Evolutionary conservation across 2,113 vertebrate species (phyloP), one percentile per base, ranked within the genome.

Genomic region (Thunnus maccoyii): DNA sequence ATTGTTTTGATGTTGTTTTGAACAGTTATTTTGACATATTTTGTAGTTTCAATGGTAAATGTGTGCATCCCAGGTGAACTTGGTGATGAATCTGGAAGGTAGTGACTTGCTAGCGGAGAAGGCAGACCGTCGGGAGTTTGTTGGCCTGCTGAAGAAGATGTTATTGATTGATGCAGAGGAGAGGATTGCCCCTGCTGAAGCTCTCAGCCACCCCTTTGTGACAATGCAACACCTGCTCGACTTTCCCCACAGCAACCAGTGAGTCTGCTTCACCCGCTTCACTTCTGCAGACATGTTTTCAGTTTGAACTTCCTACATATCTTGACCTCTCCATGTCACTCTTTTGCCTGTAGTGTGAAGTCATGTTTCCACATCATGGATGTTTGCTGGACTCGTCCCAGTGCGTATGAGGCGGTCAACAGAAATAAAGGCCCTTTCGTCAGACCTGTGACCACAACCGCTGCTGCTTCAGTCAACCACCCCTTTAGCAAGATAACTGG

Each of bases 291-390:
- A 65, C 55, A 57, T 30, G 13, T 57, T 25, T 18, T 44, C 41
- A 60, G 63, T 57, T 61, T 64, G 30, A 60, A 32, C 30, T 52
- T 41, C 8, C 17, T 8, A 11, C 30, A 11, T 64, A 46, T 65
- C 20, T 47, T 56, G 3, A 73, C 46, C 32, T 51, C 25, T 48
- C 32, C 22, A 7, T 69, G 36, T 54, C 2, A 41, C 8, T 52
- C 65, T 51, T 76, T 12, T 63, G 14, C 32, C 46, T 51, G 18
- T 41, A 99, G 98, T 90, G 97, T 99, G 56, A 99, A 98, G 92
- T 98, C 98, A 65, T 99, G 97, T 96, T 99, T 99, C 95, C 98
- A 99, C 93, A 97, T 99, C 89, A 99, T 99, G 97, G 98, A 99
- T 88, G 91, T 97, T 91, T 99, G 98, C 94, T 97, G 97, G 90